Base-by-base conservation (phyloP, 2,888 invertebrate genomes). In the Hydrotaea diabolus region DNA sequence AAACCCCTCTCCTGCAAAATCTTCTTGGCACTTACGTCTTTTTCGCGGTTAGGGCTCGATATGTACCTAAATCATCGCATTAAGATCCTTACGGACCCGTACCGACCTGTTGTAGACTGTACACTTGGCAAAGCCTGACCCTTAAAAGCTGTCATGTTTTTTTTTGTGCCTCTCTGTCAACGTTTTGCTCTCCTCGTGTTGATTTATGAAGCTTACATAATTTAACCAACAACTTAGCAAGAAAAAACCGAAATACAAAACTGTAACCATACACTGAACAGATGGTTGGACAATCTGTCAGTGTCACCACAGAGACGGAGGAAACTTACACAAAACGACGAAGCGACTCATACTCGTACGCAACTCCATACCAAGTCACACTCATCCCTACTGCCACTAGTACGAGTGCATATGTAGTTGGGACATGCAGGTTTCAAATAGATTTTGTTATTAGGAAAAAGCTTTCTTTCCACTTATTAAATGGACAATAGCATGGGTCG, bases 281-380 rank as follows among this genome's bases (percentile, higher is more conserved):
- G 64, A 64, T 76, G 76, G 64, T 64, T 76, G 49, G 64, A 64
- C 76, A 76, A 76, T 76, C 76, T 76, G 76, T 76, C 76, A 76
- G 36, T 64, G 76, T 76, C 76, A 76, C 19, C 9, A 26, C 13
- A 26, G 17, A 62, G 26, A 36, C 19, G 17, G 0, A 43, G 9
- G 39, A 39, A 39, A 39, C 9, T 39, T 39, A 39, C 39, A 9
- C 39, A 39, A 13, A 4, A 3, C 31, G 9, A 39, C 39, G 7
- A 39, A 3, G 53, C 19, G 3, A n/a, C 2, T 17, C 53, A 53
- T 17, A n/a, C 19, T 5, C 53, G 3, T 13, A 53, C 53, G 7
- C 7, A 31, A 31, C 31, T 31, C 11, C 19, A 53, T 19, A n/a
- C 53, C 53, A 53, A 3, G 53, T 8, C 17, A 7, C 53, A 53